Base-by-base conservation (phyloP, 1,140 invertebrate species). In the Globodera ellingtonae region DNA sequence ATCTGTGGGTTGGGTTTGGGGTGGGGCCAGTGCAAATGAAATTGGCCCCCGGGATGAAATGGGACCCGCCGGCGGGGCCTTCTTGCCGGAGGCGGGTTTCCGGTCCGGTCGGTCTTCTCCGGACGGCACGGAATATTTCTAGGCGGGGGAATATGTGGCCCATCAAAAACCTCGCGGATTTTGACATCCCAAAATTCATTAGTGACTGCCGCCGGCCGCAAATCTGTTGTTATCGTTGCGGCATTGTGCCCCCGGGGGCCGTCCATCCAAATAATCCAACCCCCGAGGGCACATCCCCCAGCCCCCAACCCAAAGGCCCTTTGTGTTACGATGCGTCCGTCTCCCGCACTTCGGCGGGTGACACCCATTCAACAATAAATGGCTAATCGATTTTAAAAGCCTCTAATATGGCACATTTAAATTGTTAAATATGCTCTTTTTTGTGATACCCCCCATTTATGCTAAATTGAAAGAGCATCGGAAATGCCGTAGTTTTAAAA, bases 181-280 rank as follows among this genome's bases (percentile, higher is more conserved):
- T 62, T 62, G 56, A 62, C 56, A 62, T 62, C 56, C 56, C 56
- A 62, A 62, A 62, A 62, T 62, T 62, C 56, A 62, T 62, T 62
- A 62, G 56, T 18, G 56, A 62, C 56, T 62, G 56, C 56, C 15
- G 56, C 10, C 56, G 13, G 56, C 56, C 56, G 9, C 56, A 62
- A 62, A 62, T 62, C 56, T 62, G 56, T 62, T 62, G 56, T 62
- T 62, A 62, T 62, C 56, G 56, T 62, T 62, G 56, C 56, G 56
- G 13, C 56, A 18, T 18, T 62, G 56, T 62, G 56, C 56, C 56
- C 56, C 56, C 56, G 15, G 18, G 56, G 56, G 56, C 56, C 50
- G 50, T 5, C 50, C 50, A 9, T 13, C 50, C 50, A 7, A 52
- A 52, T 52, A 52, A 52, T 52, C 50, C 50, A 52, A 52, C 50